These are phyloP conservation scores for Xenentodon cancila DNA, from an alignment of 2,797 vertebrate species.

Conservation along the genomic window DNA sequence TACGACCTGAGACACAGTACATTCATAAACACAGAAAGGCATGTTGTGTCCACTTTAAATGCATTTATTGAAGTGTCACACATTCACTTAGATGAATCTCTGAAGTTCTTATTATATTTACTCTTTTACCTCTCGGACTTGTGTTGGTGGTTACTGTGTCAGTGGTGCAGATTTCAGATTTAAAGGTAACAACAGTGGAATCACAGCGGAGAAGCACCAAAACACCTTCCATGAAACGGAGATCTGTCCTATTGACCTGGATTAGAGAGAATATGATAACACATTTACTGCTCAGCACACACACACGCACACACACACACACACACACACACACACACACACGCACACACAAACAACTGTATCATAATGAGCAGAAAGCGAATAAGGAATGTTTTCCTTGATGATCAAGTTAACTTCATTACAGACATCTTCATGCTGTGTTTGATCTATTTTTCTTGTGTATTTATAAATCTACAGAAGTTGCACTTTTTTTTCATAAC, in stretches of 20 bases:
- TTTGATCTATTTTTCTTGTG: constrained; percentile 67
- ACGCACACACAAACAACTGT: constrained; percentile 18
- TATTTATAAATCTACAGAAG: constrained; percentile 59
- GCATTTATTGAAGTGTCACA: not conserved
- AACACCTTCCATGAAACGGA: constrained; percentile 6
- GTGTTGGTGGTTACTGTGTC: not conserved
- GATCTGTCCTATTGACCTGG: constrained; percentile 65
- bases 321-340: constrained; percentile 7
- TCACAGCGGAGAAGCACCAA: no score
- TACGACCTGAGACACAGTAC: no score
- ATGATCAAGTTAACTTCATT: constrained; percentile 68
- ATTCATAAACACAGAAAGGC: no score
- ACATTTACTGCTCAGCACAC: constrained; percentile 45
- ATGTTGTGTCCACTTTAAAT: no score
- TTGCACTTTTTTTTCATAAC: constrained; percentile 26
- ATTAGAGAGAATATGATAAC: constrained; percentile 54
- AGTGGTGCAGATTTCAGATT: constrained; percentile 14
- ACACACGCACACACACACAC: not conserved
- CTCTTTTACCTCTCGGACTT: not conserved
- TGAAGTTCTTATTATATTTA: not conserved
- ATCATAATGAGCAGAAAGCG: constrained; percentile 51
- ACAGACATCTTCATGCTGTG: constrained; percentile 48
- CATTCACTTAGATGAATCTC: not conserved
- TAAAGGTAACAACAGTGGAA: constrained; percentile 27
- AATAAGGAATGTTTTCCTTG: constrained; percentile 46